These are phyloP conservation scores for Petaurus breviceps DNA, from an alignment of 2,113 vertebrate genomes.

Conservation along the genomic window DNA sequence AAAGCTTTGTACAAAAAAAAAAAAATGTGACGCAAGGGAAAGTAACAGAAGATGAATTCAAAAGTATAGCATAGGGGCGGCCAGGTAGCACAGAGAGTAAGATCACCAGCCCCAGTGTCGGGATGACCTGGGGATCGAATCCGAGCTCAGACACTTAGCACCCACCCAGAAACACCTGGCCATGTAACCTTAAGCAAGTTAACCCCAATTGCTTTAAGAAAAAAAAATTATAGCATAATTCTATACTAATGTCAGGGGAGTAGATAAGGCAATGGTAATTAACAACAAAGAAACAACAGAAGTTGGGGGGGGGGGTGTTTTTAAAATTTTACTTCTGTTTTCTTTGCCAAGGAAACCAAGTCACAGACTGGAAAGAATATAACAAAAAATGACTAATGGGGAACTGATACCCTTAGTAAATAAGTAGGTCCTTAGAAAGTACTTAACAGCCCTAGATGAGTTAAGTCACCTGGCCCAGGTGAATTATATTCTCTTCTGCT, in stretches of 20 bases:
- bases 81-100: too few relatives aligned
- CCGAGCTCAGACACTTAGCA: too few relatives aligned
- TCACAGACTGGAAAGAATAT: not conserved
- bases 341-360: not conserved
- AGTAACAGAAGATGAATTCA: not conserved
- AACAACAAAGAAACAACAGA: not conserved
- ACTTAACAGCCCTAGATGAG: not conserved
- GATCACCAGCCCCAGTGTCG: too few relatives aligned
- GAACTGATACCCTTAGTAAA: not conserved
- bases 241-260: not conserved
- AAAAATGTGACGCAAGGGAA: not conserved
- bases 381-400: not conserved
- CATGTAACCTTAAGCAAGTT: too few relatives aligned
- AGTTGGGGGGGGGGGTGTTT: not conserved
- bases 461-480: not conserved
- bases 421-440: not conserved
- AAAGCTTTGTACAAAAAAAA: not conserved
- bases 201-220: too few relatives aligned
- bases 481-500: not conserved
- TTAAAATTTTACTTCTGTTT: not conserved
- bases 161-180: too few relatives aligned
- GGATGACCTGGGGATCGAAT: too few relatives aligned
- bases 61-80: not conserved
- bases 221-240: not conserved
- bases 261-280: not conserved